phyloP scores from a whole-genome alignment of 2,797 vertebrate species.

The Crypturellus tataupa region DNA sequence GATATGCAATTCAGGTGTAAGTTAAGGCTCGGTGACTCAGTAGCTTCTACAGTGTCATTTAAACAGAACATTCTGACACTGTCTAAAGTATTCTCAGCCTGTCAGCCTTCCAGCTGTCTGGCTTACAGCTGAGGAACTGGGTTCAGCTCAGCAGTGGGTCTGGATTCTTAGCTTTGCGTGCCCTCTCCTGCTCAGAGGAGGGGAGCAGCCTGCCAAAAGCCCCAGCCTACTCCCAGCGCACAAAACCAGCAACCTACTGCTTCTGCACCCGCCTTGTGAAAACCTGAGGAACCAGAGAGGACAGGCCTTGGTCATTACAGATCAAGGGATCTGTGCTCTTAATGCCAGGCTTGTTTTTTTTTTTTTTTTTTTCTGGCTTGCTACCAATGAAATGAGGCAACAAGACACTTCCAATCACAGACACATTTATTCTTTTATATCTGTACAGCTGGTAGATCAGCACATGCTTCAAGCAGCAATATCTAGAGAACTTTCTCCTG shows the following conservation, averaged over 20 bases:
- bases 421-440: constrained; percentile 62
- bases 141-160: fast-evolving
- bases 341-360: neutral
- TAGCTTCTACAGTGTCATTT: neutral
- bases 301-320: neutral
- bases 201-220: neutral
- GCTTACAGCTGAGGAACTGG: neutral
- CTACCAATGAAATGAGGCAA: constrained; percentile 39
- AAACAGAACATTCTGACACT: neutral
- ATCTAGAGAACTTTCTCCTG: neutral
- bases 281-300: neutral
- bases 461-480: constrained; percentile 43
- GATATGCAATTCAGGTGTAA: neutral
- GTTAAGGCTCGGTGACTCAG: neutral
- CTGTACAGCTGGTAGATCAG: constrained; percentile 63
- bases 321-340: neutral
- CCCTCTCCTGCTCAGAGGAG: neutral
- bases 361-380: neutral
- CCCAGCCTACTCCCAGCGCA: neutral
- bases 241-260: neutral
- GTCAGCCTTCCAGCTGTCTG: neutral
- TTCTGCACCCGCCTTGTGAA: neutral
- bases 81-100: neutral
- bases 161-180: neutral
- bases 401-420: constrained; percentile 34